Base-by-base conservation (phyloP, 37 sponge, comb jelly and placozoan species). In the Lycopodina hypogea region DNA sequence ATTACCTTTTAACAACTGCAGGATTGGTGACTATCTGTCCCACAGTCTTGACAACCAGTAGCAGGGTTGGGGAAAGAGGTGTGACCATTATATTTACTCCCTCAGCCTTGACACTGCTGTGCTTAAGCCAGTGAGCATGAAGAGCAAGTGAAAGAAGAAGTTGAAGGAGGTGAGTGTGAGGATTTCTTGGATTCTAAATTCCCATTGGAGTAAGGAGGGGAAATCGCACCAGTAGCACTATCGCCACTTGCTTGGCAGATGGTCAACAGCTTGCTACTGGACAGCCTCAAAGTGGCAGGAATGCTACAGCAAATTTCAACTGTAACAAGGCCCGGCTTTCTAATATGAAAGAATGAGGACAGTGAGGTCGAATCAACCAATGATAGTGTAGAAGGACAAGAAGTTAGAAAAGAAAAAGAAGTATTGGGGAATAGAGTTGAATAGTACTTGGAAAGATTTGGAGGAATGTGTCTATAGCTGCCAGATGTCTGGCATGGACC, bases 221-320 rank as follows among this genome's bases (percentile, higher is more conserved):
- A 9, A 12, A 45, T 45, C 48, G 9, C 48, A 4, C 48, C 48
- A 12, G 8, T 9, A 12, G 8, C 48, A 12, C 48, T 9, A 2
- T 7, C 66, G 8, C 35, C 30, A 6, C 28, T 12, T 34, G 35
- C 30, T 7, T 28, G 34, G 30, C 35, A 32, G n/a, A 26, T 23
- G 30, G 34, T 30, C 2, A 34, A 32, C 2, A 9, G 18, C 33
- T 15, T 65, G 35, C 18, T 65, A 32, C 66, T 65, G 18, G 66
- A 65, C 34, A 65, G 66, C 2, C 33, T 65, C 33, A 65, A 32
- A 2, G 26, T 70, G 48, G 42, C 48, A 42, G 71, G 71, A 6
- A 70, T 70, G 71, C 24, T 70, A 38, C 48, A 41, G 48, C 71
- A 70, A 1, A 70, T 48, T 4, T 70, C 48, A 1, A 70, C 48